Evolutionary conservation across 1,140 invertebrate species (phyloP).

Genomic region (Aphidius gifuensis): DNA sequence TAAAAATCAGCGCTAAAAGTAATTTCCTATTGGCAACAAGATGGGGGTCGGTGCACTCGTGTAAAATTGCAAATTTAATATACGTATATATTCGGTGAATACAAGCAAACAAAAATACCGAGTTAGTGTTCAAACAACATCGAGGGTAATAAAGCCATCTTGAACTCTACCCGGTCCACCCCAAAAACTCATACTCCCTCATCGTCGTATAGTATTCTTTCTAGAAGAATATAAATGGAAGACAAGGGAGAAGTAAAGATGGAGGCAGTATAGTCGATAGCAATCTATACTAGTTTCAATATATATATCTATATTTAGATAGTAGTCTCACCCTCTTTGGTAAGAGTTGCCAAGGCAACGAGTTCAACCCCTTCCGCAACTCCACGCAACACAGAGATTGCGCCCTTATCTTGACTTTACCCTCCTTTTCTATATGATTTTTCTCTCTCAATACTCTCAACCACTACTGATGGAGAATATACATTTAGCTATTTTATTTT

Average conservation of each 20-base stretch:
- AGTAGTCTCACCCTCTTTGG: constrained; percentile 16
- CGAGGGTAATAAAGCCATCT: constrained; percentile 34
- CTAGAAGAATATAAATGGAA: constrained; percentile 8
- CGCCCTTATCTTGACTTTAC: constrained; percentile 37
- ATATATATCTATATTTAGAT: constrained; percentile 20
- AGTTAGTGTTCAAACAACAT: too few species aligned
- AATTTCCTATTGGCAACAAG: too few species aligned
- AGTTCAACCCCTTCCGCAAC: constrained; percentile 29
- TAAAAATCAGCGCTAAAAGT: too few species aligned
- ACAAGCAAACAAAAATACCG: too few species aligned
- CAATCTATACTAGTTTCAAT: constrained; percentile 33
- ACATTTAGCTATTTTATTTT: constrained; percentile 15
- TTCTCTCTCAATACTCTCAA: constrained; percentile 25
- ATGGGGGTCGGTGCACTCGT: too few species aligned
- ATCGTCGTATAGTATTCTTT: constrained; percentile 9
- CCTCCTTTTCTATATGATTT: constrained; percentile 18
- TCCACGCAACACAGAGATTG: constrained; percentile 35
- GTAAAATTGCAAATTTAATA: too few species aligned
- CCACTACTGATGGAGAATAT: constrained; percentile 7
- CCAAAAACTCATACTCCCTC: constrained; percentile 3
- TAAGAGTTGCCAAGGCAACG: constrained; percentile 29
- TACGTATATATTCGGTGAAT: neutral
- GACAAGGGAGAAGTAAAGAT: constrained; percentile 23
- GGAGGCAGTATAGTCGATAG: constrained; percentile 27
- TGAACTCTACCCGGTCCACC: constrained; percentile 20